Evolutionary conservation across 2,888 invertebrate species (phyloP).

Genomic region (Eupithecia insigniata): DNA sequence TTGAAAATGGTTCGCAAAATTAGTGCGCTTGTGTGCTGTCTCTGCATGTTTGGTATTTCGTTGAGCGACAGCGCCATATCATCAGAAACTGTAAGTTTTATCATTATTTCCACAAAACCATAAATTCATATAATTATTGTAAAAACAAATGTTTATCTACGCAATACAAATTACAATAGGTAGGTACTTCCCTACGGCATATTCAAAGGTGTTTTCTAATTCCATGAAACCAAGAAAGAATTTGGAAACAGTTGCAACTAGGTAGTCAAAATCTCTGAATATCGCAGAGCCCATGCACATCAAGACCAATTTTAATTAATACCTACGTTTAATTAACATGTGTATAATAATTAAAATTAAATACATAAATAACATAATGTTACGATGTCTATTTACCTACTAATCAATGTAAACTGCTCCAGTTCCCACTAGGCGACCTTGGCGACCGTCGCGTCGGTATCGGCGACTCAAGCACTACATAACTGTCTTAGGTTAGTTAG

Average conservation of each 20-base stretch:
- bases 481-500: background rate
- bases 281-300: background rate
- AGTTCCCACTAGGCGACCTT: slow-evolving; percentile 66
- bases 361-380: slow-evolving; percentile 6
- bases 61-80: slow-evolving; percentile 78
- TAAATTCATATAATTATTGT: too few relatives aligned
- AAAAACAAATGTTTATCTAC: background rate
- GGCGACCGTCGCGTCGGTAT: slow-evolving; percentile 57
- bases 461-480: slow-evolving; percentile 10
- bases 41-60: slow-evolving; percentile 76
- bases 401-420: slow-evolving; percentile 53
- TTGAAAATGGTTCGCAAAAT: slow-evolving; percentile 76
- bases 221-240: background rate
- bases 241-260: background rate
- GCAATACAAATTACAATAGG: background rate
- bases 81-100: slow-evolving; percentile 71
- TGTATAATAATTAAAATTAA: slow-evolving; percentile 1
- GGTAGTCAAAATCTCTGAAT: background rate
- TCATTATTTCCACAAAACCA: background rate
- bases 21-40: slow-evolving; percentile 73
- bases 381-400: slow-evolving; percentile 24
- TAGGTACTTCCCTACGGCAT: background rate
- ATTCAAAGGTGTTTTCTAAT: background rate
- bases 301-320: background rate
- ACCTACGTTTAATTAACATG: background rate